These are phyloP conservation scores for Halictus ligatus DNA, from an alignment of 2,888 invertebrate genomes.

Conservation along the genomic window DNA sequence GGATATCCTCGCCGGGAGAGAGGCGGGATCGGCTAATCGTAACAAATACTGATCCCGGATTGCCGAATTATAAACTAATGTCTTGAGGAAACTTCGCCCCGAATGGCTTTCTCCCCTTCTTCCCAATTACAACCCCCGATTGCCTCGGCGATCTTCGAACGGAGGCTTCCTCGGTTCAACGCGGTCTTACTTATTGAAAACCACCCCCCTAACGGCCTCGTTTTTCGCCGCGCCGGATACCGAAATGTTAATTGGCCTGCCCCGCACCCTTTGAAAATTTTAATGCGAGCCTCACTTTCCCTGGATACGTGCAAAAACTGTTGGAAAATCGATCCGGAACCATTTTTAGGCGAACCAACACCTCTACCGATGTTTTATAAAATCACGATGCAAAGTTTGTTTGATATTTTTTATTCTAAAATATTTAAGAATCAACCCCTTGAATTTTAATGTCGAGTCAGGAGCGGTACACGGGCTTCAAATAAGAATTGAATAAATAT, in stretches of 20 bases:
- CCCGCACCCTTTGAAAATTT: not conserved
- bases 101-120: slow-evolving; percentile 75
- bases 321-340: not conserved
- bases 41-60: slow-evolving; percentile 84
- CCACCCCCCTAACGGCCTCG: not conserved
- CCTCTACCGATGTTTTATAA: no score
- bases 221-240: not conserved
- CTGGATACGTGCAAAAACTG: not conserved
- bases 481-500: no score
- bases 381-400: no score
- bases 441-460: no score
- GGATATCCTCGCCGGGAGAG: slow-evolving; percentile 52
- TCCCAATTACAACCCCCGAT: slow-evolving; percentile 59
- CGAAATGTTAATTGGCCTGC: not conserved
- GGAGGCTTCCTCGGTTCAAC: slow-evolving; percentile 10
- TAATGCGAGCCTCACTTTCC: not conserved
- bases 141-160: slow-evolving; percentile 47
- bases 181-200: slow-evolving; percentile 39
- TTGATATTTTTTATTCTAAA: no score
- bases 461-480: no score
- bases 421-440: no score
- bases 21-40: slow-evolving; percentile 81
- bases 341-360: not conserved
- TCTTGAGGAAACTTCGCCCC: slow-evolving; percentile 78
- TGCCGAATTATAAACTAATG: slow-evolving; percentile 84